Evolutionary conservation across 2,888 invertebrate species (phyloP).

Genomic region (Lobophora halterata): DNA sequence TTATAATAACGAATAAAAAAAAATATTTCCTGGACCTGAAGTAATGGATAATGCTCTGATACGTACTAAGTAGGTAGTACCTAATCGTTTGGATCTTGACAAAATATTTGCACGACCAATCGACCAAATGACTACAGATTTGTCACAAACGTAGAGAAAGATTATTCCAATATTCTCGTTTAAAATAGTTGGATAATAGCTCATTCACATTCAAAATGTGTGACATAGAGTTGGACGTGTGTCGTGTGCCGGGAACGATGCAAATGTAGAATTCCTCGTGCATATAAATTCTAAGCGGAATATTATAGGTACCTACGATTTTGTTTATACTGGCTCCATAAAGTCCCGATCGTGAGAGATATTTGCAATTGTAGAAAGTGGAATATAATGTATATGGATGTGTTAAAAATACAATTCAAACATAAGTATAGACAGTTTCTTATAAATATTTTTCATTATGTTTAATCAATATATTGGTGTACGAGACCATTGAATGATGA

Average conservation of each 20-base stretch:
- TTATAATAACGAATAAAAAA: too few relatives aligned
- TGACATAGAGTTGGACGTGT: constrained; percentile 59
- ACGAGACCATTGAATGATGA: too few relatives aligned
- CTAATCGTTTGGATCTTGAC: background rate
- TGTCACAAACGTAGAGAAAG: too few relatives aligned
- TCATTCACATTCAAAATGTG: constrained; percentile 51
- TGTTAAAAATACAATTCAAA: constrained; percentile 16
- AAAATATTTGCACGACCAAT: too few relatives aligned
- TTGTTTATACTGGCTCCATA: constrained; percentile 36
- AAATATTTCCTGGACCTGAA: too few relatives aligned
- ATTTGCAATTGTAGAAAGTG: constrained; percentile 33
- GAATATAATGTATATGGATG: constrained; percentile 25
- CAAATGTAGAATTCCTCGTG: constrained; percentile 48
- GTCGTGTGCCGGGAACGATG: constrained; percentile 70
- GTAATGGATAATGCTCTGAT: too few relatives aligned
- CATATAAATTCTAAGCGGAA: constrained; percentile 50
- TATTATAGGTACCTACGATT: constrained; percentile 42
- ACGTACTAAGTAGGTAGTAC: too few relatives aligned
- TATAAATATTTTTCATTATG: too few relatives aligned
- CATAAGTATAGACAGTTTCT: too few relatives aligned
- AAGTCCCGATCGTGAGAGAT: constrained; percentile 32
- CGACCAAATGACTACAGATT: too few relatives aligned
- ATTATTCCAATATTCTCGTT: constrained; percentile 6
- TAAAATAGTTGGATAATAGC: constrained; percentile 23
- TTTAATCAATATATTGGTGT: too few relatives aligned